Percentiles rank a stretch among this genome's conserved stretches.
These are phyloP conservation scores for Choristoneura rosaceana DNA, from an alignment of 2,888 invertebrate genomes.

Conservation along the genomic window DNA sequence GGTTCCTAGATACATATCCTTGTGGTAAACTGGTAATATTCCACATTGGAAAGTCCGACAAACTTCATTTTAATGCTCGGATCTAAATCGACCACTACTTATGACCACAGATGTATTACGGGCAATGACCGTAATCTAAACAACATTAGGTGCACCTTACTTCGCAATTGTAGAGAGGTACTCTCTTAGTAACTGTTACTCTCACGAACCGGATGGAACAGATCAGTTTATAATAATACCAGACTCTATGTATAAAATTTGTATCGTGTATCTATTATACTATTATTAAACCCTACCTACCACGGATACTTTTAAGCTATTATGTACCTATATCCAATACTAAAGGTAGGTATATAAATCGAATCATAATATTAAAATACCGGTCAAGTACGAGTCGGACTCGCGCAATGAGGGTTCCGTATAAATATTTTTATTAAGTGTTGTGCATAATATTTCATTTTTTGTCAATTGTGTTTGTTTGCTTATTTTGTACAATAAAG, in stretches of 20 bases:
- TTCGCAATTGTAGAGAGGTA: background rate
- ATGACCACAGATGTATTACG: slow-evolving; percentile 13
- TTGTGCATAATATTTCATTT: no score
- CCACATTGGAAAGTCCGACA: background rate
- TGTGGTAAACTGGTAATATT: background rate
- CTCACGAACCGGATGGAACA: background rate
- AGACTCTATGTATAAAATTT: background rate
- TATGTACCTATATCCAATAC: no score
- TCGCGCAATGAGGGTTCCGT: no score
- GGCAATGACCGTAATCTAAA: slow-evolving; percentile 28
- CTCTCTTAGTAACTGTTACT: background rate
- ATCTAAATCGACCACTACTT: slow-evolving; percentile 17
- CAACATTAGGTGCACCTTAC: slow-evolving; percentile 24
- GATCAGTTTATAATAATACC: background rate
- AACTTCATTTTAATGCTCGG: background rate
- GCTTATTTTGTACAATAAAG: no score
- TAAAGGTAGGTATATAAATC: no score
- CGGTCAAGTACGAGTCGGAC: no score
- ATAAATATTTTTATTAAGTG: no score
- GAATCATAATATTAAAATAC: no score
- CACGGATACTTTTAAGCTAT: no score
- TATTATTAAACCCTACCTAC: no score
- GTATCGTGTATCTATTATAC: no score
- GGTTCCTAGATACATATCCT: background rate
- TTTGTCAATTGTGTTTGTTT: no score